Evolutionary conservation across 2,888 invertebrate genomes (phyloP).

Genomic region (Microctonus brassicae): DNA sequence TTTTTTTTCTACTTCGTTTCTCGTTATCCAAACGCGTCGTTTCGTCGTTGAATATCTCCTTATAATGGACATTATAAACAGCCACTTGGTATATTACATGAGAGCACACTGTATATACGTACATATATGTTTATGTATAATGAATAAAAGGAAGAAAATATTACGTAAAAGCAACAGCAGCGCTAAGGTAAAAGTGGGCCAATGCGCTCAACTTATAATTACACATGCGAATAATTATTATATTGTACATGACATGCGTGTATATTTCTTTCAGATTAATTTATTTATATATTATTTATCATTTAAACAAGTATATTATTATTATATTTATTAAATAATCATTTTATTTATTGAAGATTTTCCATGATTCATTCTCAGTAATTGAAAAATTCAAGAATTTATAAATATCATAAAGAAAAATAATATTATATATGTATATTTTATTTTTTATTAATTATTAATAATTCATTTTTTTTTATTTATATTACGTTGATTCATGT

Average conservation of each 20-base stretch:
- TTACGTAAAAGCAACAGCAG: slow-evolving; percentile 46
- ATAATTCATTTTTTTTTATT: neutral
- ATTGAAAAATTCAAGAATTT: too few relatives aligned
- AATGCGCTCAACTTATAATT: slow-evolving; percentile 24
- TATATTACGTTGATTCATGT: neutral
- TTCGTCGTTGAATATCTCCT: slow-evolving; percentile 42
- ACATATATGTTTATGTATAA: neutral
- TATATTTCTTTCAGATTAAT: neutral
- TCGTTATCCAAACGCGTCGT: slow-evolving; percentile 30
- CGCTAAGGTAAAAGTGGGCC: slow-evolving; percentile 56
- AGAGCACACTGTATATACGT: too few relatives aligned
- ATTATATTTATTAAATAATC: too few relatives aligned
- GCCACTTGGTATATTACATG: slow-evolving; percentile 36
- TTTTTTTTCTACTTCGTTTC: neutral
- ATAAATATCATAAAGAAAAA: too few relatives aligned
- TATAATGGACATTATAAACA: slow-evolving; percentile 49
- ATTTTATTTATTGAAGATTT: too few relatives aligned
- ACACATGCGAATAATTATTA: slow-evolving; percentile 20
- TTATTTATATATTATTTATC: neutral
- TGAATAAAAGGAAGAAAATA: slow-evolving; percentile 23
- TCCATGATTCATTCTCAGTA: too few relatives aligned
- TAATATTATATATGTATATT: neutral
- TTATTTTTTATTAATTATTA: neutral
- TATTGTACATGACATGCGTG: slow-evolving; percentile 14
- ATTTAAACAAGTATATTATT: too few relatives aligned